Evolutionary conservation across 1,140 invertebrate species (phyloP), one percentile per base, ranked within the genome.

Genomic region (Bombus sylvicola): DNA sequence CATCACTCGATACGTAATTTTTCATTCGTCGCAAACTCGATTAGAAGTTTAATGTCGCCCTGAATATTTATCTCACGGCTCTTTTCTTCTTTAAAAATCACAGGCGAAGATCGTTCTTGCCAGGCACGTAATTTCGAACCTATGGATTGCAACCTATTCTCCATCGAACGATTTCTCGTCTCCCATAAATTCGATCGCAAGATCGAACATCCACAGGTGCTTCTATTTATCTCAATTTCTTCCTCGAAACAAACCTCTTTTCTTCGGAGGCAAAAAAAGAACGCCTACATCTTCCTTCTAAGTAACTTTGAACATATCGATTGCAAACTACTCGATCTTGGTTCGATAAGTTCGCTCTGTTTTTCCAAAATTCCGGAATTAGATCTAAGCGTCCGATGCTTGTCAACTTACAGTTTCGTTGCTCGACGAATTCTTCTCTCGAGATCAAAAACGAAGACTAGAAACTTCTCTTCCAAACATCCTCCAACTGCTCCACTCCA

Each of bases 231-330:
- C 15, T 66, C 12, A 15, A 6, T 18, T 34, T 66, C n/a, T 31
- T 34, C 62, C 12, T 64, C n/a, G 9, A 28, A 10, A 59, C 28
- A 4, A n/a, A 64, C 3, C 13, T 53, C 47, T 66, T 13, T 18
- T 34, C 62, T 13, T 64, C 62, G 8, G 0, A 28, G 0, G 0
- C 12, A 34, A 5, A 18, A 2, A 3, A 15, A 15, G 0, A 64
- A 31, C 2, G 15, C 13, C 1, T 66, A 22, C 1, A 15, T 66
- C 13, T 31, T 66, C 6, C n/a, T n/a, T n/a, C 10, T 5, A 66
- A 66, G 13, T 15, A 31, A 22, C 47, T 53, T 8, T 1, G 0
- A 53, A 22, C 47, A 2, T 53, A 53, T 22, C 47, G n/a, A 31
- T 34, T 34, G 5, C 2, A 13, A 64, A 31, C 64, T 31, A 2